Evolutionary conservation across 2,113 vertebrate species (phyloP), one percentile per base, ranked within the genome.

Genomic region (Lophotis ruficrista): DNA sequence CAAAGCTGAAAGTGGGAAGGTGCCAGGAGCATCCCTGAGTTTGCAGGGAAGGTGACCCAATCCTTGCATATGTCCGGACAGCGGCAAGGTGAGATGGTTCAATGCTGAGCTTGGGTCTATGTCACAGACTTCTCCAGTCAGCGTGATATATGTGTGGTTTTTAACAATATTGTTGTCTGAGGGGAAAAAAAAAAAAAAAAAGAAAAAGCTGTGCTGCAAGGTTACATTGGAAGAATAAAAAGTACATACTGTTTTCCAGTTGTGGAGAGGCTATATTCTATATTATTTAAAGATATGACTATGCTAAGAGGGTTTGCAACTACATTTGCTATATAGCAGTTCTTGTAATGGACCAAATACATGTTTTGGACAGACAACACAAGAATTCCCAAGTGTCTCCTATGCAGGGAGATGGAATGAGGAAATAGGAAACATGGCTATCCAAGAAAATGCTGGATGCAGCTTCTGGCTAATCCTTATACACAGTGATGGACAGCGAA

Each of bases 401-500:
- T 72, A 10, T 11, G 41, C 43, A 68, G 35, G 22, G 60, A 87
- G 72, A 47, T 45, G 60, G 43, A 91, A 87, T 53, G 38, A 83
- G 78, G 66, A 83, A 94, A 61, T 45, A 50, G 83, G 54, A 83
- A 87, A 61, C 37, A 27, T 24, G 60, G 20, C 66, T 56, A 53
- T 72, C 41, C 78, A 57, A 66, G 45, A 56, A 66, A 71, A 82
- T 43, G 58, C 51, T 54, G 81, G 75, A 51, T 58, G 81, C 81
- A 51, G 62, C 69, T 69, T 64, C 54, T 57, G 75, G 48, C 75
- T 80, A 31, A 84, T 51, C 48, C 33, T 9, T 27, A 12, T 3
- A 64, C 0, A 1, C 41, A 30, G 58, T 3, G 2, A 47, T 22
- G 54, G 69, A 41, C 28, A 1, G 0, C 24, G 33, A 45, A 70